These are phyloP conservation scores for Autographa pulchrina DNA, from an alignment of 2,888 invertebrate species.

Conservation along the genomic window DNA sequence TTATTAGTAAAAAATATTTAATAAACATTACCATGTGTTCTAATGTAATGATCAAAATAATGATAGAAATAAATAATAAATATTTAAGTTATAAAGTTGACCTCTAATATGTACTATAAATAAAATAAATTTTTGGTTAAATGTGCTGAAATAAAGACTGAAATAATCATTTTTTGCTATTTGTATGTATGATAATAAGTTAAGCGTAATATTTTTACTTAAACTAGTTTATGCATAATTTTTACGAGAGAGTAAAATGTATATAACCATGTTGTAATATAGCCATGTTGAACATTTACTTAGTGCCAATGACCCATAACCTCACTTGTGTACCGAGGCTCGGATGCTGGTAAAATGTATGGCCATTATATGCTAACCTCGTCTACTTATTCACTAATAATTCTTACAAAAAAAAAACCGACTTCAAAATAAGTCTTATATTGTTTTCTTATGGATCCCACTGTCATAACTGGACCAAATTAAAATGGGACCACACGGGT, in stretches of 20 bases:
- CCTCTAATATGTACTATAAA: constrained; percentile 48
- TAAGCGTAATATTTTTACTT: constrained; percentile 53
- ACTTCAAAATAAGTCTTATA: no score
- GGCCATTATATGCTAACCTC: neutral
- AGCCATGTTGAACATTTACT: constrained; percentile 8
- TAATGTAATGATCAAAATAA: constrained; percentile 7
- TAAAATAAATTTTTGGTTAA: constrained; percentile 39
- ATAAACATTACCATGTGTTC: constrained; percentile 2
- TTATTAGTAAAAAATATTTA: neutral
- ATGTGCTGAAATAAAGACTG: constrained; percentile 62
- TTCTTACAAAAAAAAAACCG: no score
- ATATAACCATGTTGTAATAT: no score
- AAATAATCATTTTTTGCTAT: constrained; percentile 44
- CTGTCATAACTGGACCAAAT: no score
- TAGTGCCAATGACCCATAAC: constrained; percentile 6
- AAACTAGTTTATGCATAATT: constrained; percentile 41
- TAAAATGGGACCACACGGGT: no score
- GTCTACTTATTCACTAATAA: no score
- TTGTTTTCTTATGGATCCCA: no score
- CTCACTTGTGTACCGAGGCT: neutral
- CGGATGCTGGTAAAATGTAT: neutral
- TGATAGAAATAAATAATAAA: constrained; percentile 7
- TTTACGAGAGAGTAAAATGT: constrained; percentile 25
- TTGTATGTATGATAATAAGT: constrained; percentile 43
- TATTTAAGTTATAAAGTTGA: constrained; percentile 26